These are phyloP conservation scores for Cremastinae sp. DNA, from an alignment of 2,888 invertebrate species.

Conservation along the genomic window DNA sequence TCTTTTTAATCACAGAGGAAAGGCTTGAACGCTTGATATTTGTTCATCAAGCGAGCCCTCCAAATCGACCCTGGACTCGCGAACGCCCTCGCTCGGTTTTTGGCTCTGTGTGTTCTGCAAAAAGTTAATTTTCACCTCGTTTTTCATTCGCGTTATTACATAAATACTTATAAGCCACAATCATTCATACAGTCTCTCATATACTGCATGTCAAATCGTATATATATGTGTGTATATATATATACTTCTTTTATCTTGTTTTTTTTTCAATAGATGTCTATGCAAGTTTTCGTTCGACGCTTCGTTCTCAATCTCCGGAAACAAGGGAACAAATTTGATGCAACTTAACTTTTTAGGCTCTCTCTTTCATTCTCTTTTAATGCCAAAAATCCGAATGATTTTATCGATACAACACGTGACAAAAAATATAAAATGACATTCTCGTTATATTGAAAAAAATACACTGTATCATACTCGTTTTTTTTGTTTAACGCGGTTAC, in stretches of 20 bases:
- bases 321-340: constrained; percentile 1
- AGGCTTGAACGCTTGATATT: constrained; percentile 66
- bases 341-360: constrained; percentile 29
- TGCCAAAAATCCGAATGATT: constrained; percentile 16
- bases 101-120: constrained; percentile 16
- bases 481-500: constrained; percentile 20
- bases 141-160: constrained; percentile 52
- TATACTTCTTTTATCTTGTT: neutral
- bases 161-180: constrained; percentile 66
- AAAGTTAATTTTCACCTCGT: constrained; percentile 24
- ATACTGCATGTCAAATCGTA: constrained; percentile 76
- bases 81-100: constrained; percentile 35
- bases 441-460: constrained; percentile 14
- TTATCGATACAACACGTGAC: constrained; percentile 11
- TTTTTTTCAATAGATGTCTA: constrained; percentile 25
- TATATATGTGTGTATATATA: constrained; percentile 35
- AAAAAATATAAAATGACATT: constrained; percentile 13
- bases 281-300: constrained; percentile 33
- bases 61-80: constrained; percentile 57
- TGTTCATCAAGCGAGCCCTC: constrained; percentile 74
- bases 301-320: constrained; percentile 11
- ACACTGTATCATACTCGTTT: constrained; percentile 16
- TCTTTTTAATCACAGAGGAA: constrained; percentile 65
- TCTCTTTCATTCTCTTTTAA: constrained; percentile 10
- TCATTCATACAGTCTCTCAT: constrained; percentile 68